phyloP scores from a whole-genome alignment of 2,888 invertebrate genomes.

The Gasteruption jaculator region DNA sequence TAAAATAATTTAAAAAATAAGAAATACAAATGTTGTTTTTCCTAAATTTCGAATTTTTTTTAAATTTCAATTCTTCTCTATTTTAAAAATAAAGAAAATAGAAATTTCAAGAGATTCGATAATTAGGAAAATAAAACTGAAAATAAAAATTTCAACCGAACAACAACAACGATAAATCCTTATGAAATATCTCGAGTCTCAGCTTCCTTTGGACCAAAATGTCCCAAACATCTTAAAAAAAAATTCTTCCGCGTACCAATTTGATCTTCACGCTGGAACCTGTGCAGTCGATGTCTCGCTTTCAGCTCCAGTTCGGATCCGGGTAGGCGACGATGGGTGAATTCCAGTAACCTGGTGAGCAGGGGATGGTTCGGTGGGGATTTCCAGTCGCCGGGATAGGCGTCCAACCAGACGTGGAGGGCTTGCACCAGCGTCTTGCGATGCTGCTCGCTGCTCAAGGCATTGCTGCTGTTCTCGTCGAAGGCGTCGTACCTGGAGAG shows the following conservation, averaged over 20 bases:
- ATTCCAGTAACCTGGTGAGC: slow-evolving; percentile 78
- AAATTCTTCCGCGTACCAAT: slow-evolving; percentile 35
- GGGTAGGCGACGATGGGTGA: slow-evolving; percentile 76
- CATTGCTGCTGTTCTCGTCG: slow-evolving; percentile 58
- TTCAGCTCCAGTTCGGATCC: slow-evolving; percentile 78
- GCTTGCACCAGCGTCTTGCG: slow-evolving; percentile 83
- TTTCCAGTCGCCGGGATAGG: slow-evolving; percentile 90
- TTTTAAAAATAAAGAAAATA: too few relatives aligned
- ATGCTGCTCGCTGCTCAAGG: slow-evolving; percentile 64
- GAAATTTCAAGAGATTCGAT: too few relatives aligned
- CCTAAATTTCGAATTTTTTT: background rate
- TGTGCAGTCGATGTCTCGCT: slow-evolving; percentile 73
- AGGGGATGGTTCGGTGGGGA: slow-evolving; percentile 75
- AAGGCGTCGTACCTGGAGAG: slow-evolving; percentile 74
- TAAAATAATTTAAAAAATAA: background rate
- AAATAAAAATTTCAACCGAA: too few relatives aligned
- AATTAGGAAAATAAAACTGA: too few relatives aligned
- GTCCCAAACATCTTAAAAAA: too few relatives aligned
- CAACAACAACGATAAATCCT: too few relatives aligned
- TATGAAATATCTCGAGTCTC: too few relatives aligned
- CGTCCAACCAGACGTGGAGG: slow-evolving; percentile 95
- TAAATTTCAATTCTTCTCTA: too few relatives aligned
- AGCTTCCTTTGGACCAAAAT: too few relatives aligned
- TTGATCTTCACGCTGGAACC: slow-evolving; percentile 62
- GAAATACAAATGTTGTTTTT: background rate